A percentile compares a stretch with the other conserved stretches of the same genome.
These are phyloP conservation scores for Oryzias sinensis DNA, from an alignment of 2,797 vertebrate species.

Conservation along the genomic window DNA sequence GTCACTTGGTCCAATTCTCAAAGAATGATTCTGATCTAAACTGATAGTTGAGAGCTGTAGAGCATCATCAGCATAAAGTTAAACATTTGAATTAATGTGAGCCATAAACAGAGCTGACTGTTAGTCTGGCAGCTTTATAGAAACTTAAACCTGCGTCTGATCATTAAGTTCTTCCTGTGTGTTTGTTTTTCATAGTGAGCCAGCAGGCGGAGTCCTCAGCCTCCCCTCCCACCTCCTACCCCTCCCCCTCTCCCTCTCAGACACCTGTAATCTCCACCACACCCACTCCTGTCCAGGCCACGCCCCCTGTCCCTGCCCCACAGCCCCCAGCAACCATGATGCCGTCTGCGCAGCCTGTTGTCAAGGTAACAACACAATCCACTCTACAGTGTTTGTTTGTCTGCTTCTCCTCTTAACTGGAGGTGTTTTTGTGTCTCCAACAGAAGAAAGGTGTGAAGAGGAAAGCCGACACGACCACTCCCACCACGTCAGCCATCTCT, in stretches of 20 bases:
- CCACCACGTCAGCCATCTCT: slow-evolving; percentile 92
- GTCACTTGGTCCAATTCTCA: too few relatives aligned
- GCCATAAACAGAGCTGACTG: too few relatives aligned
- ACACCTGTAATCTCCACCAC: slow-evolving; percentile 92
- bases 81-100: too few relatives aligned
- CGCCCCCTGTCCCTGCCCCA: slow-evolving; percentile 73
- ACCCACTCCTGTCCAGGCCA: slow-evolving; percentile 82
- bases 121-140: too few relatives aligned
- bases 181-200: slow-evolving; percentile 73
- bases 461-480: slow-evolving; percentile 98
- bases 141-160: neutral
- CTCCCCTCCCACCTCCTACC: slow-evolving; percentile 84
- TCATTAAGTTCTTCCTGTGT: neutral
- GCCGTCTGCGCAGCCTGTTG: slow-evolving; percentile 88
- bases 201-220: slow-evolving; percentile 87
- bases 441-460: slow-evolving; percentile 98
- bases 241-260: slow-evolving; percentile 84
- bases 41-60: too few relatives aligned
- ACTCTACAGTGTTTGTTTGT: neutral
- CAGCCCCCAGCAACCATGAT: slow-evolving; percentile 82
- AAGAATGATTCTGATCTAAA: too few relatives aligned
- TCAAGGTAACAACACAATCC: slow-evolving; percentile 78
- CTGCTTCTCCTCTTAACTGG: neutral
- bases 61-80: too few relatives aligned
- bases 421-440: slow-evolving; percentile 18